These are phyloP conservation scores for Aurelia aurita DNA, from an alignment of 30 jellyfish, hydroid and myxozoan species.

Conservation along the genomic window DNA sequence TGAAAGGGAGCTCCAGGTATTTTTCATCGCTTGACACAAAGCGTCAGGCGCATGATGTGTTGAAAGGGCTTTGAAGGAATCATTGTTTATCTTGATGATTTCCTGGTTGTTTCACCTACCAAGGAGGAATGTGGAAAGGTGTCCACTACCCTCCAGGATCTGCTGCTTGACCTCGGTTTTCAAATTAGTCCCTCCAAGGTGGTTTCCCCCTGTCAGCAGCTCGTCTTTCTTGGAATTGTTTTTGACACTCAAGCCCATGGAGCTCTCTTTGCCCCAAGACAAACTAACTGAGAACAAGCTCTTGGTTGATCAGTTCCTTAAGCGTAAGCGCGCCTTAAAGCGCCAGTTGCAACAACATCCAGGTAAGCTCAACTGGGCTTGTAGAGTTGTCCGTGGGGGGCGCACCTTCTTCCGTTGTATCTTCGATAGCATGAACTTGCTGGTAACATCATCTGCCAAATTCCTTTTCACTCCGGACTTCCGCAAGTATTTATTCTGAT, in stretches of 20 bases:
- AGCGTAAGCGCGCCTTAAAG: neutral
- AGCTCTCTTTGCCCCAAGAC: neutral
- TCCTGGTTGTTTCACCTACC: neutral
- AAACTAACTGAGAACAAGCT: neutral
- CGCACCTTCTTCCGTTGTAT: too few species aligned
- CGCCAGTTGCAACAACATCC: neutral
- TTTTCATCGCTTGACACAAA: too few species aligned
- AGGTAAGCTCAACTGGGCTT: too few species aligned
- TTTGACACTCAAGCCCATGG: too few species aligned
- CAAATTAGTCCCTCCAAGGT: neutral
- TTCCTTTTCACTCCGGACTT: too few species aligned
- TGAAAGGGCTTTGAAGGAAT: neutral
- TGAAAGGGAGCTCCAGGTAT: too few species aligned
- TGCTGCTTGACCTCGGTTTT: neutral
- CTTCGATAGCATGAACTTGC: too few species aligned
- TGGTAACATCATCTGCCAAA: too few species aligned
- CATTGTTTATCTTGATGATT: neutral
- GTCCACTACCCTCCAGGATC: neutral
- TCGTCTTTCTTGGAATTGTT: too few species aligned
- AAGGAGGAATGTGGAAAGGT: neutral
- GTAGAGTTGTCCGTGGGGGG: too few species aligned
- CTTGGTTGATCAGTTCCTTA: neutral
- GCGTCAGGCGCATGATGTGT: too few species aligned
- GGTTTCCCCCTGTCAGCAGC: constrained; percentile 2
- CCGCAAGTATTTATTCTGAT: too few species aligned